phyloP scores from a whole-genome alignment of 2,797 vertebrate species.

The Mus minutoides region DNA sequence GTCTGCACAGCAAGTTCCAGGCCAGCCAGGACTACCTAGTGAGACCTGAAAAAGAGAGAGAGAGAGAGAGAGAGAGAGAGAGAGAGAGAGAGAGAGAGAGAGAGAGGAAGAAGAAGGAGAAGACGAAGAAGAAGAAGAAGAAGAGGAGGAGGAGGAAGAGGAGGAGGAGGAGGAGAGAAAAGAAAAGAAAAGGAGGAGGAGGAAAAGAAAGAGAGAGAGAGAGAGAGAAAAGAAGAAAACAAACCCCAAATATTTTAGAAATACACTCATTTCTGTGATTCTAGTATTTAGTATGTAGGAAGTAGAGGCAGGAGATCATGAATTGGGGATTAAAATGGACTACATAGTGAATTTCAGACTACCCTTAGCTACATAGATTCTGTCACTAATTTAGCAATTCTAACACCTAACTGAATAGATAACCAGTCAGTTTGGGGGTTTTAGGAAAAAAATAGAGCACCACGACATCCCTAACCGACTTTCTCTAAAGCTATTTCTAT shows the following conservation, averaged over 20 bases:
- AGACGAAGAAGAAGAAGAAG: too few species aligned
- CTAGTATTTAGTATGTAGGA: neutral
- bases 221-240: neutral
- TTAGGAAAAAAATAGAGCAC: neutral
- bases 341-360: neutral
- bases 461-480: neutral
- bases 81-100: too few species aligned
- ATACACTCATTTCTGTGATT: neutral
- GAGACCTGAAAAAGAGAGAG: neutral
- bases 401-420: neutral
- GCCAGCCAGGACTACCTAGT: neutral
- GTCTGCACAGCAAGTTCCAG: neutral
- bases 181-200: neutral
- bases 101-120: too few species aligned
- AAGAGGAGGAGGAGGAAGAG: too few species aligned
- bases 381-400: neutral
- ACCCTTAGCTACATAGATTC: neutral
- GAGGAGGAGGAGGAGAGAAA: neutral
- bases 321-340: neutral
- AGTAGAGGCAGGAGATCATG: neutral
- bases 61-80: neutral
- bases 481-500: neutral
- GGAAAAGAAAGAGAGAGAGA: neutral
- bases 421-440: neutral
- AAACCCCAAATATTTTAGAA: neutral